phyloP scores from a whole-genome alignment of 53 echinoderm and acorn worm species.

The Apostichopus leukothele region DNA sequence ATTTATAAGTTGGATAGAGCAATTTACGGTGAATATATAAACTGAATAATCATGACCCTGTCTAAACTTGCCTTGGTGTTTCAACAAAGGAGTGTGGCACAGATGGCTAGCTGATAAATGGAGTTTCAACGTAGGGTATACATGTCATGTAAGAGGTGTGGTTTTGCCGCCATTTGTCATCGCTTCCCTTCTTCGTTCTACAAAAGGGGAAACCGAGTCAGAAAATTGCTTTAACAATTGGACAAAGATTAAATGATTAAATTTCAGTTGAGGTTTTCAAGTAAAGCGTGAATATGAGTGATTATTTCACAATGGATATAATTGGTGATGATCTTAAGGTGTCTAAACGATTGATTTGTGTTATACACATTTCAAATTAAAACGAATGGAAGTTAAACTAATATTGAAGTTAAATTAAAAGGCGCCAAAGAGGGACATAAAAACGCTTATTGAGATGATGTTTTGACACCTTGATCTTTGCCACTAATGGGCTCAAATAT shows the following conservation, averaged over 20 bases:
- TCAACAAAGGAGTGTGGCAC: neutral
- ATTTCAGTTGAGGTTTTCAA: neutral
- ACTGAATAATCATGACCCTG: too few species aligned
- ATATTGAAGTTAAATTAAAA: neutral
- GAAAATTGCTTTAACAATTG: slow-evolving; percentile 18
- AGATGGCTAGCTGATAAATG: slow-evolving; percentile 17
- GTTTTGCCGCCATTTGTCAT: slow-evolving; percentile 16
- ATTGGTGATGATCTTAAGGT: slow-evolving; percentile 16
- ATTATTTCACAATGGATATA: slow-evolving; percentile 27
- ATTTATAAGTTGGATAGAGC: too few species aligned
- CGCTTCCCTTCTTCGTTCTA: neutral
- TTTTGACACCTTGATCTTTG: neutral
- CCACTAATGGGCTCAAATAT: neutral
- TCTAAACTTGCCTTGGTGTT: too few species aligned
- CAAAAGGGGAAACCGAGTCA: neutral
- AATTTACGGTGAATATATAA: too few species aligned
- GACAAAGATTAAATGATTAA: neutral
- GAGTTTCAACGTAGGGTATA: neutral
- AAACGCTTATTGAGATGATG: neutral
- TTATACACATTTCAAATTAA: too few species aligned
- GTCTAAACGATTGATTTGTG: neutral
- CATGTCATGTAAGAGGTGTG: slow-evolving; percentile 36
- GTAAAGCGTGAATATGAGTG: slow-evolving; percentile 9
- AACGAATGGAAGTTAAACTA: too few species aligned
- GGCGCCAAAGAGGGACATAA: neutral